Conservation (phyloP, 1,140 invertebrate species). For the Potamilus streckersoni region DNA sequence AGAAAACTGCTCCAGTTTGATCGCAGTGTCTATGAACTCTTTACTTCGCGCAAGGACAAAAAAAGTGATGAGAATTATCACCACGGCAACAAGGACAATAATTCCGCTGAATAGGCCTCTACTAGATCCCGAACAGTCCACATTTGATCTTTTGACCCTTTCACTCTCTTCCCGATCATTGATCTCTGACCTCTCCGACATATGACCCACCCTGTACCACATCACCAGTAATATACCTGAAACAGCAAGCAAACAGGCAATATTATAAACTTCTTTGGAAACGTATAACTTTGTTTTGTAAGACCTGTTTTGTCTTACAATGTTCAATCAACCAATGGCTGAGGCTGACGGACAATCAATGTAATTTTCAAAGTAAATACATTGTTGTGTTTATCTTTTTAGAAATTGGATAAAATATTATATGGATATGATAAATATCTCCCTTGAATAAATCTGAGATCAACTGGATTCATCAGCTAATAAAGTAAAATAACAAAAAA, state of each 20-base stretch:
- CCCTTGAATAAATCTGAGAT: too few species aligned
- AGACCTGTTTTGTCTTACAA: too few species aligned
- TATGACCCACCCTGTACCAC: constrained; percentile 40
- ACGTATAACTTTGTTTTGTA: too few species aligned
- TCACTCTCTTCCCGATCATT: constrained; percentile 14
- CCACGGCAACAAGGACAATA: constrained; percentile 83
- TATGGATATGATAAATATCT: too few species aligned
- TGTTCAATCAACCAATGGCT: too few species aligned
- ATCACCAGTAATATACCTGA: constrained; percentile 95
- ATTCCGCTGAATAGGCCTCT: constrained; percentile 92
- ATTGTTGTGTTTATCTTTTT: too few species aligned
- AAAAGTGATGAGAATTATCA: constrained; percentile 93
- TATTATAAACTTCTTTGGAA: too few species aligned
- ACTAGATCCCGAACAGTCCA: constrained; percentile 85
- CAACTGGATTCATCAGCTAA: too few species aligned
- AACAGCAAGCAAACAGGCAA: constrained; percentile 10
- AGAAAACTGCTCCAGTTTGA: constrained; percentile 46
- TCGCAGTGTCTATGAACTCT: constrained; percentile 32
- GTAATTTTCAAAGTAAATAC: too few species aligned
- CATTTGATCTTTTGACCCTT: constrained; percentile 34
- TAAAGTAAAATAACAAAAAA: too few species aligned
- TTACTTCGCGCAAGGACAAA: constrained; percentile 75
- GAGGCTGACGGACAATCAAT: too few species aligned
- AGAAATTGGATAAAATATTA: too few species aligned
- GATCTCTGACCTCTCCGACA: constrained; percentile 1